phyloP scores from a whole-genome alignment of 2,113 vertebrate genomes.

The Tyto alba region DNA sequence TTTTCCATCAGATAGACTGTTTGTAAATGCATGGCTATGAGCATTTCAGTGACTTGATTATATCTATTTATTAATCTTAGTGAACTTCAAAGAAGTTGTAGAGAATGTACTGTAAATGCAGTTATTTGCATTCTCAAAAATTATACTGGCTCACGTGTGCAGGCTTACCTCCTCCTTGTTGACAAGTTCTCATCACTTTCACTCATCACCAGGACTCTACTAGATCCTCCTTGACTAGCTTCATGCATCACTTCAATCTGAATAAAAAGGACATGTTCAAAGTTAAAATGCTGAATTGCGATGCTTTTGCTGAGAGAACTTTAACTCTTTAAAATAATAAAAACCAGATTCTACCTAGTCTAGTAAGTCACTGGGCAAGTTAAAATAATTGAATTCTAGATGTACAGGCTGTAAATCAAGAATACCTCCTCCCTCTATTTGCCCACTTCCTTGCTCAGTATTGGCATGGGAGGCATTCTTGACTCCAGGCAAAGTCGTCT shows the following conservation, averaged over 20 bases:
- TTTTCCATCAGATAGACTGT: background rate
- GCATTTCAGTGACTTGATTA: background rate
- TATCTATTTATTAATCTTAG: background rate
- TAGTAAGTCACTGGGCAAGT: background rate
- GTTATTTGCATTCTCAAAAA: background rate
- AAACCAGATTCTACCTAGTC: background rate
- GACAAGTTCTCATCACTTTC: conserved; percentile 84
- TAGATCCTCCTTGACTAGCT: conserved; percentile 82
- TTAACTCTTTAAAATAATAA: background rate
- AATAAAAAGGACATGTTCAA: conserved; percentile 2
- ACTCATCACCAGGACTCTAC: conserved; percentile 71
- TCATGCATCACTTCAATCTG: conserved; percentile 93
- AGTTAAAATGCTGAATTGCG: background rate
- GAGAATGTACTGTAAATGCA: background rate
- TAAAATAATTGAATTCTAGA: background rate
- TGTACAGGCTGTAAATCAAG: background rate
- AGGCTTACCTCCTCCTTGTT: conserved; percentile 82
- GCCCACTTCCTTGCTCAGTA: background rate
- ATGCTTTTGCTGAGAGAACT: background rate
- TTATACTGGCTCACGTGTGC: background rate
- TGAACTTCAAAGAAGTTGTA: background rate
- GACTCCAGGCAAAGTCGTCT: background rate
- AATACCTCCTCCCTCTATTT: background rate
- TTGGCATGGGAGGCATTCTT: background rate
- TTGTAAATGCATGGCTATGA: background rate